Base-by-base conservation (phyloP, 64 coral and sea anemone species). In the Dendronephthya gigantea region DNA sequence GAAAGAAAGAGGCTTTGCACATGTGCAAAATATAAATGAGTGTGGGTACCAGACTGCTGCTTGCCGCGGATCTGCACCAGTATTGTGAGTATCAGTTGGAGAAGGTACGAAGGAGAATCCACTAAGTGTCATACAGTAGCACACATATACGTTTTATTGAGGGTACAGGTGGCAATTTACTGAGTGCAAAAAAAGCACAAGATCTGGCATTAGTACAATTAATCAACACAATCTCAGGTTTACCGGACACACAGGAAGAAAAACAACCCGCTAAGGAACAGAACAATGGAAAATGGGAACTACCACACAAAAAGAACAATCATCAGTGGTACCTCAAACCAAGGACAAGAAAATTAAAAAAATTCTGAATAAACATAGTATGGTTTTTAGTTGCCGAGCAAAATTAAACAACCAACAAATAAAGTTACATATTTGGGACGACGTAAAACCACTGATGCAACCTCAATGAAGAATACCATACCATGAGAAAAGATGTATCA, bases 401-500 rank as follows among this genome's bases (percentile, higher is more conserved):
- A 86, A 86, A 68, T 35, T 86, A 37, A 62, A 59, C 55, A 62
- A 52, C 66, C 84, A 86, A 62, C 84, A 62, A 86, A 52, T 86
- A 31, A 86, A 86, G 55, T 14, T 86, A 35, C 84, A 86, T 19
- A 85, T 85, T 32, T n/a, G 50, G 9, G 45, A 85, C 22, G 33
- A 85, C 31, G 56, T 86, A 23, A 86, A 86, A 86, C 52, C 84
- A 9, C 34, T 86, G 15, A 40, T 86, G 31, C 84, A 86, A 86
- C 84, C 84, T 34, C 84, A 86, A 65, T 11, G 84, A 28, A 66
- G 84, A 62, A 86, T 68, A 51, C 51, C 84, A 14, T 86, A 86
- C 34, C 84, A 86, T 84, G 41, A 45, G 41, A 45, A 45, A 45
- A 4, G 41, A 45, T 11, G 11, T 45, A 6, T 45, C 41, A 11